Evolutionary conservation across 2,888 invertebrate genomes (phyloP).

Genomic region (Thysanoteuthis rhombus): DNA sequence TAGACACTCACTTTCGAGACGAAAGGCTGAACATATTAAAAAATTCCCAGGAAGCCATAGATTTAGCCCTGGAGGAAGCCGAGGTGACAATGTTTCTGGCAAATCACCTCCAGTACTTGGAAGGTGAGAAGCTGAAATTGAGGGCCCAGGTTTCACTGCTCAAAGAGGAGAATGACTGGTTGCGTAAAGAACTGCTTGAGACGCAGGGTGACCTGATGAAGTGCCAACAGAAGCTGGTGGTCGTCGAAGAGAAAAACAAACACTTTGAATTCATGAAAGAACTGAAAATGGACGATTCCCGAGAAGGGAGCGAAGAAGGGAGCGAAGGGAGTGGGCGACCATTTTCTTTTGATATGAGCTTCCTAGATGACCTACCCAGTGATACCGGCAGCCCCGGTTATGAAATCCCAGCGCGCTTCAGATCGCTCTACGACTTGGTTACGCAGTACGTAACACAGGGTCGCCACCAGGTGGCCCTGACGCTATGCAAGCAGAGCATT

Average conservation of each 20-base stretch:
- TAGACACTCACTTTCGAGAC: not conserved
- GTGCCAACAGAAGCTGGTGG: conserved; percentile 21
- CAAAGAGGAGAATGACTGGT: conserved; percentile 18
- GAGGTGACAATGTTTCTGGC: conserved; percentile 14
- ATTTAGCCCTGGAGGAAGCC: conserved; percentile 21
- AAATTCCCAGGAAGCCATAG: conserved; percentile 24
- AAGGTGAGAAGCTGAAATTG: conserved; percentile 14
- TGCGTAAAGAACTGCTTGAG: conserved; percentile 19
- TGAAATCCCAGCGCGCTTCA: conserved; percentile 22
- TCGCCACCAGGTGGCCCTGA: conserved; percentile 23
- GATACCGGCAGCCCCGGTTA: conserved; percentile 18
- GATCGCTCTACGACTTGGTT: conserved; percentile 19
- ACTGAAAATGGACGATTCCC: not conserved
- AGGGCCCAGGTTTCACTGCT: conserved; percentile 13
- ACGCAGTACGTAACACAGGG: conserved; percentile 21
- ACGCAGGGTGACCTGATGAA: conserved; percentile 15
- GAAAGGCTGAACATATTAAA: conserved; percentile 12
- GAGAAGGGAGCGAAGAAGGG: not conserved
- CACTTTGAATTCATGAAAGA: conserved; percentile 28
- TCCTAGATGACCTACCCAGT: not conserved
- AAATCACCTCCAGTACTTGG: not conserved
- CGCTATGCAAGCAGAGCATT: conserved; percentile 22
- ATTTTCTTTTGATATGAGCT: conserved; percentile 26
- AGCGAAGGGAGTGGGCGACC: not conserved
- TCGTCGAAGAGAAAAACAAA: conserved; percentile 17